Base-by-base conservation (phyloP, 2,797 vertebrate genomes). In the Triplophysa bombifrons region DNA sequence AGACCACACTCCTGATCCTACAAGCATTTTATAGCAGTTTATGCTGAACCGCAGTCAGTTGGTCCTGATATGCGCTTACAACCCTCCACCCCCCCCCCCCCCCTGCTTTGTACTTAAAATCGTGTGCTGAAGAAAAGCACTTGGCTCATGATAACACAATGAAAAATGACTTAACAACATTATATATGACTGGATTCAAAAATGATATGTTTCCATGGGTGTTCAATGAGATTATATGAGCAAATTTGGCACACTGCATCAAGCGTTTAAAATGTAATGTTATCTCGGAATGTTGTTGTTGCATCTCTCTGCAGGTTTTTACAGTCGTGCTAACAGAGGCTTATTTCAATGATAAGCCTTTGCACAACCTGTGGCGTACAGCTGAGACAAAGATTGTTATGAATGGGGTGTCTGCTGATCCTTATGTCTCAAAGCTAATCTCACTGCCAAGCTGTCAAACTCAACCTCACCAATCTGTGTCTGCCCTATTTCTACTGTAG, bases 361-460 rank as follows among this genome's bases (percentile, higher is more conserved):
- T 66, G 72, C 6, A 22, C 66, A 80, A 79, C 86, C 77, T 87
- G 83, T 64, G 84, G 82, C 87, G 79, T 9, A 72, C 80, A 74
- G 79, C 78, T 84, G 68, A 84, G 76, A 86, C 85, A 86, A 80
- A 84, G 78, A 75, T 88, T 80, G 86, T 84, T 92, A 88, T 92
- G 83, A 86, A 86, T 76, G 81, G 84, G 80, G 75, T 76, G 82
- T 93, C 90, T 92, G 89, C 88, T 93, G 89, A 93, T 87, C 87
- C 50, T 78, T 88, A 82, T 74, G 86, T 84, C 70, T 81, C 85
- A 85, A 82, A 87, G 87, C 87, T 93, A 91, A 93, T 93, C 92
- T 88, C 87, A 90, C 90, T 91, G 88, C 90, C 87, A 87, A 87
- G 30, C 65, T 92, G 91, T 86, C 80, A 88, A 90, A 90, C 87